phyloP scores from a whole-genome alignment of 2,113 vertebrate genomes.

The Ceyx cyanopectus region DNA sequence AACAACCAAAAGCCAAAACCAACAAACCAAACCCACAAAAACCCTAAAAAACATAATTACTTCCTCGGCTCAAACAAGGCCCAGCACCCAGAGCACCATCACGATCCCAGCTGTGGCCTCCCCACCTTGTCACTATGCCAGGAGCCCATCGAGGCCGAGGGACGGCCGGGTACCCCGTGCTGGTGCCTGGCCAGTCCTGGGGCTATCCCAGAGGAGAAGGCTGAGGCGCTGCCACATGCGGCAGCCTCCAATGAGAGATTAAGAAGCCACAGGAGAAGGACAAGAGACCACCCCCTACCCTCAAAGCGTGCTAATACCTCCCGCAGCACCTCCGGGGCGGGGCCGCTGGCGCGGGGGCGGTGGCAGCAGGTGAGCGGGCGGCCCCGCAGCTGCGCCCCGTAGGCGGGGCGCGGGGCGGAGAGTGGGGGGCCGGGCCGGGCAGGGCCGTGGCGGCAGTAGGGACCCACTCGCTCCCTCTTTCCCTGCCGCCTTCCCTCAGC shows the following conservation, averaged over 20 bases:
- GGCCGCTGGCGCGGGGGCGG: not conserved
- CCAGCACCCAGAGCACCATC: not conserved
- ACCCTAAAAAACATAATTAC: not conserved
- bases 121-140: not conserved
- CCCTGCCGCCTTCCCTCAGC: not conserved
- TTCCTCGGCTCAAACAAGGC: not conserved
- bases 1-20: not conserved
- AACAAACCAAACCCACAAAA: not conserved
- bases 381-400: not conserved
- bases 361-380: not conserved
- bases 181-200: not conserved
- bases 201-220: too few relatives aligned
- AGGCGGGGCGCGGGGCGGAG: not conserved
- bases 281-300: not conserved
- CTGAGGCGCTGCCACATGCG: rapidly evolving
- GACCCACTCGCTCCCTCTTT: not conserved
- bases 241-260: rapidly evolving
- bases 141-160: not conserved
- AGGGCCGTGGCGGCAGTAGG: not conserved
- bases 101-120: not conserved
- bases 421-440: not conserved
- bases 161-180: too few relatives aligned
- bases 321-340: not conserved
- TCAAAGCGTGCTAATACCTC: rapidly evolving
- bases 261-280: not conserved